A percentile compares a stretch with the other conserved stretches of the same genome.
phyloP scores from a whole-genome alignment of 2,888 invertebrate genomes.

The Oxytorus armatus region DNA sequence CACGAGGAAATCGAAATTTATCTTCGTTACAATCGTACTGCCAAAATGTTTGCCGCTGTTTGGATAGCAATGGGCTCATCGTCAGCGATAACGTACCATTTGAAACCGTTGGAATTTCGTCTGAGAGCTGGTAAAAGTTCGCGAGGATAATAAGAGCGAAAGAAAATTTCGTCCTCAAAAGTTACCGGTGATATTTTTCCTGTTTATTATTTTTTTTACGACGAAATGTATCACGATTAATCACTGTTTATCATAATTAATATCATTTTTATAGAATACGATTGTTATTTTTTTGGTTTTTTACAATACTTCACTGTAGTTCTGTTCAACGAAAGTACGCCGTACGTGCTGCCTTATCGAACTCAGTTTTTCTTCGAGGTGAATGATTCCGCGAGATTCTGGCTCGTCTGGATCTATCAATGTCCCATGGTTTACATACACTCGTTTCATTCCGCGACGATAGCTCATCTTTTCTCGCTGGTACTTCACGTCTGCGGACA shows the following conservation, averaged over 20 bases:
- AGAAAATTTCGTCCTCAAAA: too few species aligned
- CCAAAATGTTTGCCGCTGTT: conserved; percentile 53
- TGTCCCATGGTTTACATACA: conserved; percentile 49
- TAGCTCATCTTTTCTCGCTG: conserved; percentile 48
- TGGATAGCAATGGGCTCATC: not conserved
- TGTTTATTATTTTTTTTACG: too few species aligned
- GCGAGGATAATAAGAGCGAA: too few species aligned
- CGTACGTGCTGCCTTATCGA: conserved; percentile 56
- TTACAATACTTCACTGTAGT: conserved; percentile 24
- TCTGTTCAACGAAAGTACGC: conserved; percentile 45
- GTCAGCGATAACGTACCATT: conserved; percentile 35
- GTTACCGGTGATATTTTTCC: too few species aligned
- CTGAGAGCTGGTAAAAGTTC: conserved; percentile 33
- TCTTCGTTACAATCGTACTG: conserved; percentile 60
- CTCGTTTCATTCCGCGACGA: conserved; percentile 43
- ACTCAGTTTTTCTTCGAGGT: conserved; percentile 57
- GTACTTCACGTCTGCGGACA: conserved; percentile 61
- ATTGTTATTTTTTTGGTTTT: not conserved
- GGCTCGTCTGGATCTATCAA: conserved; percentile 56
- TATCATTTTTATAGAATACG: not conserved
- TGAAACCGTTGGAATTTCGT: conserved; percentile 39
- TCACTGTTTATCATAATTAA: not conserved
- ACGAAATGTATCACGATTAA: too few species aligned
- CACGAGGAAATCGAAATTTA: conserved; percentile 64
- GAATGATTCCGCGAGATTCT: conserved; percentile 40